Percentiles rank a stretch among this genome's conserved stretches.
phyloP scores from a whole-genome alignment of 1,140 invertebrate genomes.

The Euglossa dilemma region DNA sequence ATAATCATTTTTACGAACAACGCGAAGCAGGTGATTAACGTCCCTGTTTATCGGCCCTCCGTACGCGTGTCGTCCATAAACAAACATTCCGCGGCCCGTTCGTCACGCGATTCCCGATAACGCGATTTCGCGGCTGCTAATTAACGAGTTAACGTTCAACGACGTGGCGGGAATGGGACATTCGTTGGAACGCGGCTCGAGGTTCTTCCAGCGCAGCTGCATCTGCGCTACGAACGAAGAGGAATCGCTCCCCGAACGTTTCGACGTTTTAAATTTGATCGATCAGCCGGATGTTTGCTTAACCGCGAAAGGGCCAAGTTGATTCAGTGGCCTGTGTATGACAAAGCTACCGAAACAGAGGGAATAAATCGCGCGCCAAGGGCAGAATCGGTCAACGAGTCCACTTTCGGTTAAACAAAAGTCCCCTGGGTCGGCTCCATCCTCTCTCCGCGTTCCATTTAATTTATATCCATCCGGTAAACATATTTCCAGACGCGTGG shows the following conservation, averaged over 20 bases:
- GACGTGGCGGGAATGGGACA: neutral
- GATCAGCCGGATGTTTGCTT: too few relatives aligned
- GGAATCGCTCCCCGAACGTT: neutral
- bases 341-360: neutral
- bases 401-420: neutral
- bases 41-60: neutral
- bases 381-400: neutral
- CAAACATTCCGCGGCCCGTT: slow-evolving; percentile 1
- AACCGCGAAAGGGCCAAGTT: neutral
- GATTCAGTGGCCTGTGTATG: neutral
- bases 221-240: neutral
- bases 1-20: slow-evolving; percentile 27
- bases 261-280: neutral
- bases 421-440: neutral
- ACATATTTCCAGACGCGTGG: neutral
- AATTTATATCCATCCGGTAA: neutral
- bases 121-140: slow-evolving; percentile 23
- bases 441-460: neutral
- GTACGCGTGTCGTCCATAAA: neutral
- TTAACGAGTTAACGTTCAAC: slow-evolving; percentile 30
- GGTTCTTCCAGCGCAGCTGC: neutral
- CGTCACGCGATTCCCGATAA: slow-evolving; percentile 33
- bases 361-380: neutral
- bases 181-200: neutral
- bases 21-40: neutral